Conservation (phyloP, 2,888 invertebrate genomes). For the Ganaspis brasiliensis region DNA sequence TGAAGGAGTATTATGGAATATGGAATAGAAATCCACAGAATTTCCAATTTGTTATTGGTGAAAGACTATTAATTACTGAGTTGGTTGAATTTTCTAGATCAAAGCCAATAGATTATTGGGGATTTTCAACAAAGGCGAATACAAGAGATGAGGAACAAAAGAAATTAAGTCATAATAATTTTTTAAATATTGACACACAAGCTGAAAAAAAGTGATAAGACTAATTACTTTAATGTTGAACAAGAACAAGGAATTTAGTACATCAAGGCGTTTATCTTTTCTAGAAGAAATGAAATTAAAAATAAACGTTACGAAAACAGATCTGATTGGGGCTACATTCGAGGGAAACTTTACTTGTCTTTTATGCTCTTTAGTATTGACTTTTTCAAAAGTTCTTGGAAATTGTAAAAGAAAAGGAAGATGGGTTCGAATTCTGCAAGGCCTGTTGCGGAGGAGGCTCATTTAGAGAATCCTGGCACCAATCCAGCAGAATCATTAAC, state of each 20-base stretch:
- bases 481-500: no score
- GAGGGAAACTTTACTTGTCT: background rate
- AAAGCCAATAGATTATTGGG: conserved; percentile 24
- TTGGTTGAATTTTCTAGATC: background rate
- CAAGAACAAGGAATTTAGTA: background rate
- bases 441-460: no score
- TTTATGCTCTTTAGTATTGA: background rate
- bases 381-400: conserved; percentile 10
- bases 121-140: background rate
- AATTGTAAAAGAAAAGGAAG: conserved; percentile 3
- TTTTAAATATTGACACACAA: background rate
- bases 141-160: background rate
- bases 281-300: background rate
- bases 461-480: no score
- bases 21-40: background rate
- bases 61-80: conserved; percentile 14
- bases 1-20: background rate
- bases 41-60: conserved; percentile 24
- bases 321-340: background rate
- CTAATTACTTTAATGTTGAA: background rate
- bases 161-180: background rate
- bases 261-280: background rate
- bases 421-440: no score
- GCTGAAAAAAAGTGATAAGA: background rate
- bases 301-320: background rate